phyloP scores from a whole-genome alignment of 2,888 invertebrate species.

The Mimas tiliae region DNA sequence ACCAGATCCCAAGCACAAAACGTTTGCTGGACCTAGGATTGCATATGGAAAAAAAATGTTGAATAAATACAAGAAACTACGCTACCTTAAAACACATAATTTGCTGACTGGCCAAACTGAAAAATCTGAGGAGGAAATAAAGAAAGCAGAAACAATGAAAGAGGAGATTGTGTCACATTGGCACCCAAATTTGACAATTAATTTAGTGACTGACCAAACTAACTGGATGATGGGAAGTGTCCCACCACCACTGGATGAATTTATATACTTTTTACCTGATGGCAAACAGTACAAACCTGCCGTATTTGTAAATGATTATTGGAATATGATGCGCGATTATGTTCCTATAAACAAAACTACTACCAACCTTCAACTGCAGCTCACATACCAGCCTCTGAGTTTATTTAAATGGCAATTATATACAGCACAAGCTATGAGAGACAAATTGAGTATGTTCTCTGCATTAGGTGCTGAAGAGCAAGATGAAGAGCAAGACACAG shows the following conservation, averaged over 20 bases:
- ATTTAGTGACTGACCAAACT: conserved; percentile 97
- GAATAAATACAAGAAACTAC: conserved; percentile 96
- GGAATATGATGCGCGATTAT: conserved; percentile 99
- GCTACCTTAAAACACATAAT: conserved; percentile 95
- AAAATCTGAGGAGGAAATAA: conserved; percentile 90
- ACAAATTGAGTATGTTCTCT: conserved; percentile 90
- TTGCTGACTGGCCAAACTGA: conserved; percentile 96
- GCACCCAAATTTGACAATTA: conserved; percentile 99
- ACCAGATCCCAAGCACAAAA: conserved; percentile 90
- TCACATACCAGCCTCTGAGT: conserved; percentile 95
- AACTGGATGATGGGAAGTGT: conserved; percentile 96
- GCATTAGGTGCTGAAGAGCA: conserved; percentile 89
- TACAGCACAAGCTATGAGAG: conserved; percentile 97
- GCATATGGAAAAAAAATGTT: conserved; percentile 91
- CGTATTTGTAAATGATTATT: conserved; percentile 98
- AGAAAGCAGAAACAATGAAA: conserved; percentile 90
- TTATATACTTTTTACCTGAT: conserved; percentile 94
- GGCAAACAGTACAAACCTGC: conserved; percentile 96
- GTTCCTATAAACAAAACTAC: conserved; percentile 95
- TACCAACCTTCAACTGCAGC: conserved; percentile 87
- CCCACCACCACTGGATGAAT: conserved; percentile 96
- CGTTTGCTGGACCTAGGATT: conserved; percentile 88
- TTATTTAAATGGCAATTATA: conserved; percentile 99
- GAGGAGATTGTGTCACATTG: conserved; percentile 98
- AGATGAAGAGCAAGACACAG: conserved; percentile 94